A percentile compares a stretch with the other conserved stretches of the same genome.
Evolutionary conservation across 2,797 vertebrate species (phyloP).

Genomic region (Ciconia nigra): DNA sequence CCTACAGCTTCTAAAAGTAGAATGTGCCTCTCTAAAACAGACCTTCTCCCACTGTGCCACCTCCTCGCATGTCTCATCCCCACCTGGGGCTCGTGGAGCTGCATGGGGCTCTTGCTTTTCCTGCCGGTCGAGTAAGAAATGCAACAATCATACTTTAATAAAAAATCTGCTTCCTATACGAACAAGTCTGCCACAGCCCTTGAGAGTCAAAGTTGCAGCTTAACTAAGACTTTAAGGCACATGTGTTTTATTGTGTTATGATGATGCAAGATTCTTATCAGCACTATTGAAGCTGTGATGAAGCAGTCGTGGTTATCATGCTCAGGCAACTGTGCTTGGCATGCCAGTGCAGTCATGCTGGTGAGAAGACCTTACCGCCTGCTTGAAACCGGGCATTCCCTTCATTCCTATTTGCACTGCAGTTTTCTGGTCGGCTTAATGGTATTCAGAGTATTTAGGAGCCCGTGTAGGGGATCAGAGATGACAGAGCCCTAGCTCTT

Average conservation of each 20-base stretch:
- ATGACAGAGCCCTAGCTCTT: neutral
- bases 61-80: neutral
- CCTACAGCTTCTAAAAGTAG: neutral
- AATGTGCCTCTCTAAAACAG: neutral
- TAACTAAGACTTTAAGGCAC: neutral
- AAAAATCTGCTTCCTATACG: neutral
- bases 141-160: neutral
- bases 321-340: neutral
- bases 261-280: neutral
- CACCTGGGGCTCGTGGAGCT: neutral
- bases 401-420: neutral
- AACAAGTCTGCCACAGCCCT: neutral
- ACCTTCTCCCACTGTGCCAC: neutral
- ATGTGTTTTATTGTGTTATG: neutral
- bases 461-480: accelerated
- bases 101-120: neutral
- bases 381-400: neutral
- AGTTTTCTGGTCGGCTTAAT: neutral
- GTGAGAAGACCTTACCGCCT: accelerated
- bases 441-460: neutral
- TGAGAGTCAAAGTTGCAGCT: accelerated
- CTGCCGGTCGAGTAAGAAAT: neutral
- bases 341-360: accelerated
- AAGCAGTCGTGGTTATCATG: neutral
- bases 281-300: neutral